Conservation (phyloP, 2,888 invertebrate species). For the Gasteruption jaculator region DNA sequence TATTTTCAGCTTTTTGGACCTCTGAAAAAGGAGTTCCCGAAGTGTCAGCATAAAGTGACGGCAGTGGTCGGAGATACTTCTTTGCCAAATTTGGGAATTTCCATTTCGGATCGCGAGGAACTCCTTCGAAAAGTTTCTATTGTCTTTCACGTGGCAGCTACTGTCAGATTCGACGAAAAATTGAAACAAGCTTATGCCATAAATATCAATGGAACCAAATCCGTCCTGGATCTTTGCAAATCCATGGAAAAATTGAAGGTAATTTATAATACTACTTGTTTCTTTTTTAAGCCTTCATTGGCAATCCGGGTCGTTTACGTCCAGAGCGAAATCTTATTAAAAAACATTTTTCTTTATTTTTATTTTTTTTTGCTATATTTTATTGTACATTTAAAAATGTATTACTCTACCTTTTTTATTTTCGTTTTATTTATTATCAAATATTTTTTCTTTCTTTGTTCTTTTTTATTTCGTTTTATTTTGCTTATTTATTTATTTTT, state of each 20-base stretch:
- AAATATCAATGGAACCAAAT: constrained; percentile 65
- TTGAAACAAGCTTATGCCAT: constrained; percentile 64
- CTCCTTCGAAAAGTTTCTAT: constrained; percentile 54
- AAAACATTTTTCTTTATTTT: no score
- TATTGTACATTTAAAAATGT: no score
- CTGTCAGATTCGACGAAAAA: constrained; percentile 71
- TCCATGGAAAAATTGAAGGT: constrained; percentile 64
- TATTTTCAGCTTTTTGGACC: constrained; percentile 55
- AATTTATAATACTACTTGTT: no score
- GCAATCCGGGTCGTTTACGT: no score
- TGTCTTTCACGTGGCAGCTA: constrained; percentile 74
- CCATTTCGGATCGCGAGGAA: constrained; percentile 52
- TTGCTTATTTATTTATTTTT: constrained; percentile 26
- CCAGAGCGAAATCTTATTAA: no score
- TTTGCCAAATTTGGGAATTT: constrained; percentile 56
- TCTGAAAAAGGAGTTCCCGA: constrained; percentile 53
- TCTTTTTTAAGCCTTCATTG: no score
- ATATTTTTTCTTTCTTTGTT: neutral
- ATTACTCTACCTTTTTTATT: constrained; percentile 5
- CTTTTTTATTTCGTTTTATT: constrained; percentile 6
- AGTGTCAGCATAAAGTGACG: constrained; percentile 56
- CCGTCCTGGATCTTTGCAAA: constrained; percentile 63
- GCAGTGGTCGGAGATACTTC: constrained; percentile 58
- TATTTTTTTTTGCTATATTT: no score
- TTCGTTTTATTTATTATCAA: neutral